Conservation (phyloP, 2,888 invertebrate species). For the Amiota mariae region DNA sequence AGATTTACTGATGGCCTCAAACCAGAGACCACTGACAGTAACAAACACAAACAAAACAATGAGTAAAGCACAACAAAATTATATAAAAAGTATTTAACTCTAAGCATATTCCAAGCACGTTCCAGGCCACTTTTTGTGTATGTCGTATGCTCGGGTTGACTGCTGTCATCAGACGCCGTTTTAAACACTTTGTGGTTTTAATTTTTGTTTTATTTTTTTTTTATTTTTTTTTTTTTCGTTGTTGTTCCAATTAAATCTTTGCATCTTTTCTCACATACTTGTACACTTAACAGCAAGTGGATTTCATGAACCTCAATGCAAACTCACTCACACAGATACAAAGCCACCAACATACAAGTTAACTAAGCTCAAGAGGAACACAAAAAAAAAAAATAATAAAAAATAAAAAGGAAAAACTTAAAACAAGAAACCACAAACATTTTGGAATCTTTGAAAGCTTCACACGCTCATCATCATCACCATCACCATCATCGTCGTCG, state of each 20-base stretch:
- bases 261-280: too few relatives aligned
- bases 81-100: conserved; percentile 38
- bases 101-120: conserved; percentile 61
- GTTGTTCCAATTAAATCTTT: conserved; percentile 58
- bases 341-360: too few relatives aligned
- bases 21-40: conserved; percentile 21
- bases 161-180: conserved; percentile 52
- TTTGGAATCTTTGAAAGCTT: background rate
- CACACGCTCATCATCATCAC: conserved; percentile 3
- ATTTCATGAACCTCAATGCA: too few relatives aligned
- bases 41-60: conserved; percentile 25
- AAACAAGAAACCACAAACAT: conserved; percentile 2
- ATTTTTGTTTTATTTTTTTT: conserved; percentile 61
- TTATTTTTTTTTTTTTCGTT: conserved; percentile 56
- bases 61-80: background rate
- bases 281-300: too few relatives aligned
- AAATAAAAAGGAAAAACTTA: background rate
- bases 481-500: background rate
- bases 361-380: too few relatives aligned
- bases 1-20: conserved; percentile 41
- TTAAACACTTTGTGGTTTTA: conserved; percentile 51
- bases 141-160: background rate
- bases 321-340: too few relatives aligned
- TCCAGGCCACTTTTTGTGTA: conserved; percentile 32
- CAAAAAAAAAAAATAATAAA: too few relatives aligned